phyloP scores from a whole-genome alignment of 1,140 invertebrate species.

The Rhopalosiphum padi region DNA sequence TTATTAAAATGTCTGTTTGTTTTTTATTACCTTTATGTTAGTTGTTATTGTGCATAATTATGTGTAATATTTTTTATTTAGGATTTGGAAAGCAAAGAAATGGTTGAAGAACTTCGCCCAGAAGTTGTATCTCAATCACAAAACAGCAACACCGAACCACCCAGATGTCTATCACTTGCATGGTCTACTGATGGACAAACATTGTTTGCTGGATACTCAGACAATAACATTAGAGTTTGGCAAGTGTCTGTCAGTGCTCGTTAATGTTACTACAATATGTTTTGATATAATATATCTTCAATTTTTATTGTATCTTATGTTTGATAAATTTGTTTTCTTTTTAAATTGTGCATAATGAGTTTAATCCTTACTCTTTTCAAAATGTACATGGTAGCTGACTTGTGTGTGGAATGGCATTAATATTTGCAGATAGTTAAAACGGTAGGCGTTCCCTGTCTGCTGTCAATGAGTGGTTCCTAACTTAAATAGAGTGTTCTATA shows the following conservation, averaged over 20 bases:
- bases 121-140: conserved; percentile 79
- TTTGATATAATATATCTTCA: conserved; percentile 36
- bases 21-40: background rate
- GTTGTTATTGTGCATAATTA: conserved; percentile 64
- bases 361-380: background rate
- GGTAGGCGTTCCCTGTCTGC: too few relatives aligned
- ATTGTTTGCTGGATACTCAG: conserved; percentile 98
- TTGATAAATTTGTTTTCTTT: conserved; percentile 10
- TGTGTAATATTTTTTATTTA: conserved; percentile 63
- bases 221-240: conserved; percentile 98
- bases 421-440: too few relatives aligned
- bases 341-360: background rate
- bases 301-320: conserved; percentile 46
- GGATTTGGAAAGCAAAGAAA: conserved; percentile 99
- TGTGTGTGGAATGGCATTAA: too few relatives aligned
- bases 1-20: background rate
- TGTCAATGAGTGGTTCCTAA: too few relatives aligned
- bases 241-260: conserved; percentile 87
- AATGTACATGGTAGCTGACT: background rate
- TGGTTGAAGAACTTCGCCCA: conserved; percentile 97
- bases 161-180: conserved; percentile 95
- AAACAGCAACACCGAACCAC: conserved; percentile 83
- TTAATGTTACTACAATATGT: conserved; percentile 64
- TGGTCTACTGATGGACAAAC: conserved; percentile 99
- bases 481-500: too few relatives aligned